Conservation (phyloP, 1,140 invertebrate genomes). For the Drosophila subobscura region DNA sequence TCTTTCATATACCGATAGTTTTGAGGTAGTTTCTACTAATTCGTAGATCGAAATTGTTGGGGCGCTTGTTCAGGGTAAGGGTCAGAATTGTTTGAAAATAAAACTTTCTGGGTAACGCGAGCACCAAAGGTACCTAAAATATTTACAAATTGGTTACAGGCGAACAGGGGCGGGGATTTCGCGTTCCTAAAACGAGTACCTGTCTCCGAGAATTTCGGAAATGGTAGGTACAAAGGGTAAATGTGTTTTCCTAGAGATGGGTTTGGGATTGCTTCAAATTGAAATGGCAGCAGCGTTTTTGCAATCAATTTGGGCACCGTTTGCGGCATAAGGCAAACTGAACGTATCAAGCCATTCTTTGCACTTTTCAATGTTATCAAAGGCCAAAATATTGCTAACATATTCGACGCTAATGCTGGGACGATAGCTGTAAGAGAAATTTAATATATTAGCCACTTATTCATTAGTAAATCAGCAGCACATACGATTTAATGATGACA, state of each 20-base stretch:
- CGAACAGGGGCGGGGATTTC: slow-evolving; percentile 2
- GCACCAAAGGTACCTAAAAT: slow-evolving; percentile 21
- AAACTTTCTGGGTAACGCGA: slow-evolving; percentile 22
- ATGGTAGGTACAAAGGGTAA: slow-evolving; percentile 9
- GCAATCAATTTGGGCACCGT: slow-evolving; percentile 81
- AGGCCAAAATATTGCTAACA: slow-evolving; percentile 93
- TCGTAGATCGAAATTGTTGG: neutral
- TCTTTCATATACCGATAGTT: too few relatives aligned
- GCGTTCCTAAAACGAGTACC: slow-evolving; percentile 7
- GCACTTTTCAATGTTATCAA: slow-evolving; percentile 91
- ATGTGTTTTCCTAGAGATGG: neutral
- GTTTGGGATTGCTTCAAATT: slow-evolving; percentile 50
- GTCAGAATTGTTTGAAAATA: neutral
- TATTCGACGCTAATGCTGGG: slow-evolving; percentile 94
- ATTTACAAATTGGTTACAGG: slow-evolving; percentile 18
- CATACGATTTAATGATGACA: slow-evolving; percentile 97
- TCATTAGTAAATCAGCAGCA: slow-evolving; percentile 67
- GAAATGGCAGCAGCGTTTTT: slow-evolving; percentile 73
- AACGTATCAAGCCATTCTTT: slow-evolving; percentile 93
- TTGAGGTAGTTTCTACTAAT: too few relatives aligned
- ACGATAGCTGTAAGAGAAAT: slow-evolving; percentile 92
- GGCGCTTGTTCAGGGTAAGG: neutral
- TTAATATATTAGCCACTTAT: neutral
- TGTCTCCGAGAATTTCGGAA: slow-evolving; percentile 11
- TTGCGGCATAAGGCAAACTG: slow-evolving; percentile 89